Evolutionary conservation across 1,140 invertebrate species (phyloP).

Genomic region (Onthophagus taurus): DNA sequence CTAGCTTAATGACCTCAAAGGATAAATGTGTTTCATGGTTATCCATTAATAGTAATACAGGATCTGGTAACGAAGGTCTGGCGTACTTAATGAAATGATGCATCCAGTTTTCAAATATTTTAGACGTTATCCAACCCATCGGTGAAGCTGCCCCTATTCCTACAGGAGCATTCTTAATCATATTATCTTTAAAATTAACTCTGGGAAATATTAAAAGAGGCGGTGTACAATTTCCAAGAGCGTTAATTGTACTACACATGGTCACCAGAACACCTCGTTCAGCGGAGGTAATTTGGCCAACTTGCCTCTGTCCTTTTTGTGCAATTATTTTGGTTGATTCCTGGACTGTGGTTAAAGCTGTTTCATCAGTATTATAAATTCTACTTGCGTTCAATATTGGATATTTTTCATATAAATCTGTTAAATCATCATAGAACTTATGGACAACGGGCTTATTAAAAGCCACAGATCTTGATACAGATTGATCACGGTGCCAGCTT

Average conservation of each 20-base stretch:
- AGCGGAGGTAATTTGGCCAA: background rate
- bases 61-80: conserved; percentile 27
- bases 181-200: conserved; percentile 28
- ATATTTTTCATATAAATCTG: too few species aligned
- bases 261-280: conserved; percentile 34
- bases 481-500: too few species aligned
- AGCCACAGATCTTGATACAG: too few species aligned
- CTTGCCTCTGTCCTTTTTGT: conserved; percentile 9
- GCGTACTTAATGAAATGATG: conserved; percentile 37
- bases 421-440: too few species aligned
- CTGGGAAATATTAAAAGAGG: conserved; percentile 33
- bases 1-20: conserved; percentile 13
- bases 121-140: background rate
- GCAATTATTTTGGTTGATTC: conserved; percentile 9
- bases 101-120: conserved; percentile 33
- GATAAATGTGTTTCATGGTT: conserved; percentile 21
- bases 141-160: conserved; percentile 18
- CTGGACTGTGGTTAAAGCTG: conserved; percentile 7
- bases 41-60: conserved; percentile 27
- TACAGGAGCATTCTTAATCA: conserved; percentile 29
- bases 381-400: too few species aligned
- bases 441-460: too few species aligned
- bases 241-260: conserved; percentile 24
- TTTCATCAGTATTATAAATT: conserved; percentile 12
- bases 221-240: conserved; percentile 26